Evolutionary conservation across 2,888 invertebrate species (phyloP), one percentile per base, ranked within the genome.

Genomic region (Meteorus colon): DNA sequence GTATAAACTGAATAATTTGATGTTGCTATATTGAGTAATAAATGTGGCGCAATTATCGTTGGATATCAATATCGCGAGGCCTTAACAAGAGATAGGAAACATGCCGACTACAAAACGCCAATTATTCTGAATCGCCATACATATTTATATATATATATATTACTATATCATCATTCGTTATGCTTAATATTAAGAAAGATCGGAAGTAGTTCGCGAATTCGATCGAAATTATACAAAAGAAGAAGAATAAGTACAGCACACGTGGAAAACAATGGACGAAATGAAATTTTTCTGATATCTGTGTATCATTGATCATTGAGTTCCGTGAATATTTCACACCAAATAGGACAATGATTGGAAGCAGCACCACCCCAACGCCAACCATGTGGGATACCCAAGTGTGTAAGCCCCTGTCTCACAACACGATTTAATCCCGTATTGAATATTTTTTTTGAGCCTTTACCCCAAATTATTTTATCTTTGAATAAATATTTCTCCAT

Each of bases 321-420:
- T 69, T 81, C 80, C 37, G 82, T 82, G 78, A 90, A 92, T 74
- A 94, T 89, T 88, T 96, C 95, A n/a, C 92, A 92, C 94, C 95
- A 96, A 1, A 95, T 90, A 1, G 96, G 96, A 83, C 94, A 95
- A 88, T 93, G 93, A 51, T 93, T 92, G 34, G 95, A 95, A 1
- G 93, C 95, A 0, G 94, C 92, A 0, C 96, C 96, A 14, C 95
- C 95, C 96, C 95, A 96, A 24, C 92, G 92, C 96, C 96, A 96
- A 4, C 95, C 95, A n/a, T 94, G 91, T 0, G 96, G 96, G 80
- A 96, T 96, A 67, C 95, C 95, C 72, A 95, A 90, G 84, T 95
- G 95, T 76, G 93, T 93, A 60, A 96, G 90, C 0, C 96, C 96
- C 19, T 93, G 92, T 70, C 92, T 91, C 55, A 96, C 91, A n/a